phyloP scores from a whole-genome alignment of 2,113 vertebrate genomes.

The Sitta europaea region DNA sequence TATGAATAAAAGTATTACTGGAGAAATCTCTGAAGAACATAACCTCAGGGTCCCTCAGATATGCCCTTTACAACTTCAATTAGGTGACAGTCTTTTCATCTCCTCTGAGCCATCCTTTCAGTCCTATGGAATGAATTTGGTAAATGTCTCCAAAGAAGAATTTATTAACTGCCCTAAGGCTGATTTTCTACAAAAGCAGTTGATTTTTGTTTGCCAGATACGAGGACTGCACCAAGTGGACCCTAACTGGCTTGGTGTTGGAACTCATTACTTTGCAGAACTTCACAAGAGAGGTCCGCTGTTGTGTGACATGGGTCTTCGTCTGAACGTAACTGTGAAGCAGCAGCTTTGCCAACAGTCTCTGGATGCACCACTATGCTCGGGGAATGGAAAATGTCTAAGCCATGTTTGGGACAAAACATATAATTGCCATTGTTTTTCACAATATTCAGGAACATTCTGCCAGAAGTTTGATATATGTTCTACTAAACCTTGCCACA shows the following conservation, averaged over 20 bases:
- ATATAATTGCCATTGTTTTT: conserved; percentile 75
- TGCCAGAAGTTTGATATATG: conserved; percentile 78
- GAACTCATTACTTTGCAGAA: conserved; percentile 80
- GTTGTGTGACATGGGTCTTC: conserved; percentile 76
- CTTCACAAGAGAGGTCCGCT: conserved; percentile 46
- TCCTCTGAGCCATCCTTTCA: conserved; percentile 71
- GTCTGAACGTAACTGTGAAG: conserved; percentile 79
- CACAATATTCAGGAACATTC: conserved; percentile 76
- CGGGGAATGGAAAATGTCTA: conserved; percentile 78
- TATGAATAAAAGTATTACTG: not conserved
- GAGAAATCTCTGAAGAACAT: not conserved
- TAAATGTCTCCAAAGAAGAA: conserved; percentile 74
- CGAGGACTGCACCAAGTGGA: conserved; percentile 69
- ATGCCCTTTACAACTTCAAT: conserved; percentile 81
- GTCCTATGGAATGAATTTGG: conserved; percentile 74
- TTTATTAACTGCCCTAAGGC: conserved; percentile 75
- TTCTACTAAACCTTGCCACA: conserved; percentile 73
- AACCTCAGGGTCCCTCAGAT: conserved; percentile 72
- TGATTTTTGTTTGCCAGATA: conserved; percentile 69
- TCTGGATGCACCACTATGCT: conserved; percentile 72
- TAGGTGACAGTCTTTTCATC: conserved; percentile 77
- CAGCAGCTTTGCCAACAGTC: conserved; percentile 72
- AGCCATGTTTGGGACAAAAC: conserved; percentile 69
- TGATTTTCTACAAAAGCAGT: conserved; percentile 37
- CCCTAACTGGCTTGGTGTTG: conserved; percentile 72